Base-by-base conservation (phyloP, 2,797 vertebrate species). In the Saguinus oedipus region DNA sequence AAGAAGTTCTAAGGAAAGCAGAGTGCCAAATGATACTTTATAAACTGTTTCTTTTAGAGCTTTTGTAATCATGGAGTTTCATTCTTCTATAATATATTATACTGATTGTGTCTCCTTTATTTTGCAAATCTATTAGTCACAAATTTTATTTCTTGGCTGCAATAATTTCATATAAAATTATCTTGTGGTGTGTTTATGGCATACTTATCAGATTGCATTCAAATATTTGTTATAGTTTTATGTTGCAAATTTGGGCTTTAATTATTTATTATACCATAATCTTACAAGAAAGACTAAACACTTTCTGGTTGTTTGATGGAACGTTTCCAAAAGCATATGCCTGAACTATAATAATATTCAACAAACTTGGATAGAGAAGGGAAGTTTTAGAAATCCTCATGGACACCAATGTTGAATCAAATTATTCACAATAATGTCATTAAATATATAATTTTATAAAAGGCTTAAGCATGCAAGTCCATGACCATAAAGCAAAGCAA, bases 181-280 rank as follows among this genome's bases (percentile, higher is more conserved):
- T 96, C 96, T 90, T 93, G 27, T 93, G 48, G 5, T 88, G 5
- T 92, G 79, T 96, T 98, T 94, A 93, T 97, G 86, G 70, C 46
- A 96, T 61, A 48, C 75, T 95, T 94, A 88, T 79, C 93, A 97
- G 94, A 97, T 98, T 95, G 95, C 94, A 97, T 95, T 97, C 95
- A 97, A 97, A 85, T 96, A 96, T 97, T 96, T 97, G 80, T 84
- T 91, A 68, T 68, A 96, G 27, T 92, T 97, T 97, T 85, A 89
- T 94, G 82, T 93, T 61, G 20, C 15, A 92, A 94, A 97, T 93
- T 96, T 97, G 55, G 22, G 78, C 27, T 12, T 75, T 93, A 80
- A 80, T 96, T 46, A 97, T 97, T 96, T 95, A 93, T 91, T 76
- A 90, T 5, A 50, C 61, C 42, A 79, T 88, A 96, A 96, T 76